Evolutionary conservation across 1,140 invertebrate species (phyloP).

Genomic region (Antheraea mylitta): DNA sequence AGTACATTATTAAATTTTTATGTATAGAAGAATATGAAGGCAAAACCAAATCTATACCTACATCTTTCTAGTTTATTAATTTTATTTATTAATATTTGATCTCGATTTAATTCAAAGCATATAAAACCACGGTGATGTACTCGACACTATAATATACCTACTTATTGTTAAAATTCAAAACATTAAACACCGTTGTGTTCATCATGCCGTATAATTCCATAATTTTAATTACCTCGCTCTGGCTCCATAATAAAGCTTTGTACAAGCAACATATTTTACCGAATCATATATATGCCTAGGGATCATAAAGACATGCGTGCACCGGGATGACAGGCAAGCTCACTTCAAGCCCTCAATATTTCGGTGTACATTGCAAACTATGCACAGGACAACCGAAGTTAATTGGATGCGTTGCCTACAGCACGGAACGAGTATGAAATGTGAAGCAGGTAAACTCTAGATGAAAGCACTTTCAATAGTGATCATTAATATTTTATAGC

Average conservation of each 20-base stretch:
- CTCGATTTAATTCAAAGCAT: too few relatives aligned
- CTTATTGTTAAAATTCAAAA: too few relatives aligned
- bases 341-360: not conserved
- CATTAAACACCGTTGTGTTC: not conserved
- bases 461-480: too few relatives aligned
- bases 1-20: too few relatives aligned
- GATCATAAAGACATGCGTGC: not conserved
- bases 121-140: too few relatives aligned
- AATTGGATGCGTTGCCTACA: not conserved
- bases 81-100: too few relatives aligned
- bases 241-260: not conserved
- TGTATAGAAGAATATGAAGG: too few relatives aligned
- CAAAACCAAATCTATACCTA: too few relatives aligned
- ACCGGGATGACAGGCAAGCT: not conserved
- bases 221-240: not conserved
- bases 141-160: too few relatives aligned
- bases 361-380: not conserved
- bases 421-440: not conserved
- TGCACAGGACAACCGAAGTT: not conserved
- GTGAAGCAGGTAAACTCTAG: not conserved
- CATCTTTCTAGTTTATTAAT: too few relatives aligned
- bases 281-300: not conserved
- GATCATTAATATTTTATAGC: too few relatives aligned
- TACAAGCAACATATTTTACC: not conserved
- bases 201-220: not conserved